phyloP scores from a whole-genome alignment of 2,113 vertebrate species.

The Nematolebias whitei region DNA sequence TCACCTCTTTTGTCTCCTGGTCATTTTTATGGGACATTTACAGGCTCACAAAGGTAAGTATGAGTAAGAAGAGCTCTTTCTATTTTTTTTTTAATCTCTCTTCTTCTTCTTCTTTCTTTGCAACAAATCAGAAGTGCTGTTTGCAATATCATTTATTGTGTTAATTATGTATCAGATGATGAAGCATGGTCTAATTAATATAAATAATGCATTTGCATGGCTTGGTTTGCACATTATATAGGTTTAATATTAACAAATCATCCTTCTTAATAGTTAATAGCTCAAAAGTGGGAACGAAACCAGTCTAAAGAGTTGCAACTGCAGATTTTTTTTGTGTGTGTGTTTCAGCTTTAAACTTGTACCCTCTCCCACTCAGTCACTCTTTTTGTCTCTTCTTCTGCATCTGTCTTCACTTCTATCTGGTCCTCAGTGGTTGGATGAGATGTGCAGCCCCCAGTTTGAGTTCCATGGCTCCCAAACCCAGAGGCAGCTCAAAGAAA shows the following conservation, averaged over 20 bases:
- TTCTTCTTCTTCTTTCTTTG: conserved; percentile 36
- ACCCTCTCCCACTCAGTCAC: neutral
- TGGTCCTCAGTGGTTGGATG: conserved; percentile 78
- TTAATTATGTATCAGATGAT: conserved; percentile 24
- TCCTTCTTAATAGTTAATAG: conserved; percentile 9
- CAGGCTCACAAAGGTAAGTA: conserved; percentile 16
- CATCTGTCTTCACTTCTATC: neutral
- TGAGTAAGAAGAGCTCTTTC: conserved; percentile 4
- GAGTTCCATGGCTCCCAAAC: conserved; percentile 90
- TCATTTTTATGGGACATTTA: conserved; percentile 50
- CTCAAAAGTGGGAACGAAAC: too few species aligned
- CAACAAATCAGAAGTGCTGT: neutral
- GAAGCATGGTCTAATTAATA: conserved; percentile 26
- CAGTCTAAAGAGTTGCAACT: neutral
- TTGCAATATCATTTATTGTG: conserved; percentile 21
- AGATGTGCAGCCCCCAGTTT: conserved; percentile 87
- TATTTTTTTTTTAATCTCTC: too few species aligned
- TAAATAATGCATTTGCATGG: conserved; percentile 20
- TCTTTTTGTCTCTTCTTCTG: neutral
- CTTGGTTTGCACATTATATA: neutral
- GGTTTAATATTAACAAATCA: neutral
- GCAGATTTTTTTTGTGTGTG: neutral
- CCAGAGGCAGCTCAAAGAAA: conserved; percentile 94
- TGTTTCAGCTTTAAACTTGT: neutral
- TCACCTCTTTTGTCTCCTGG: conserved; percentile 52